These are phyloP conservation scores for Paradoxurus hermaphroditus DNA, from an alignment of 2,113 vertebrate genomes.

Conservation along the genomic window DNA sequence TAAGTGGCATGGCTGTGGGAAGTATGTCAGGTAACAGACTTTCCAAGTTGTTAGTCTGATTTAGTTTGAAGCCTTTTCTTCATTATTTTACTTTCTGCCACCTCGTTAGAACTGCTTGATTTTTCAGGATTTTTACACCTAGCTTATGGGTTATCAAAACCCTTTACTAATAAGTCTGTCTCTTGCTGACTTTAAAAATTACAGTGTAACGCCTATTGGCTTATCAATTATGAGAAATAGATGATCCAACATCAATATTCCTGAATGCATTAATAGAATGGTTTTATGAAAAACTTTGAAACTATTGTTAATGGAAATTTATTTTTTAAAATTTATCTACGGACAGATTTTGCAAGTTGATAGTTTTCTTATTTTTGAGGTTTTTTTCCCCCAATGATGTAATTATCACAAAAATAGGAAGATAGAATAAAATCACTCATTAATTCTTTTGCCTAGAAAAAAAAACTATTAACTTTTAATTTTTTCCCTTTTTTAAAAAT, in stretches of 20 bases:
- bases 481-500: no score
- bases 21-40: neutral
- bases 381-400: neutral
- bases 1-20: neutral
- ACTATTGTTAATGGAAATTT: neutral
- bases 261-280: neutral
- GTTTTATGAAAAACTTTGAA: slow-evolving; percentile 25
- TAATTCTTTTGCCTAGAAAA: neutral
- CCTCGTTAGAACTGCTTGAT: neutral
- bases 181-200: slow-evolving; percentile 11
- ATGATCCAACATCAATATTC: neutral
- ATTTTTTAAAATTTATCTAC: neutral
- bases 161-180: neutral
- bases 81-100: neutral
- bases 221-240: neutral
- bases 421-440: slow-evolving; percentile 7
- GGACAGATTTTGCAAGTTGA: neutral
- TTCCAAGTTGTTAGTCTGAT: neutral
- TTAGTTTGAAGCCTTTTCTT: neutral
- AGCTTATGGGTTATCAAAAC: neutral
- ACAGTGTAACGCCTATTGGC: neutral
- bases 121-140: slow-evolving; percentile 16
- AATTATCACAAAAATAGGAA: slow-evolving; percentile 26
- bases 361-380: neutral
- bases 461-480: neutral